Evolutionary conservation across 2,113 vertebrate genomes (phyloP).

Genomic region (Stegostoma tigrinum): DNA sequence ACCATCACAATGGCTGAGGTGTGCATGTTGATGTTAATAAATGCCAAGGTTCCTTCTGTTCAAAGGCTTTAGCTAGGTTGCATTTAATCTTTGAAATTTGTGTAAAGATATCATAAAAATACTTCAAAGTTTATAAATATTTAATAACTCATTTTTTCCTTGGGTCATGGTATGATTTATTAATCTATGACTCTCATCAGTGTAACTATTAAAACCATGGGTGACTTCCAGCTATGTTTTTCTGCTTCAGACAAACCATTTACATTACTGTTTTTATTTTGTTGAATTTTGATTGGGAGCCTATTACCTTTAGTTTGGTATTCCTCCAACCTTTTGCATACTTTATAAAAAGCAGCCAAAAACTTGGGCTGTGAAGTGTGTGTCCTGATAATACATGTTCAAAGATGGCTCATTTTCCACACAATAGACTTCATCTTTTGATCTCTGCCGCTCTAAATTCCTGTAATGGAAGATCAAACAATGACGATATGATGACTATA

Average conservation of each 20-base stretch:
- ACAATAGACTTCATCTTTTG: not conserved
- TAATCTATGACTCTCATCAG: not conserved
- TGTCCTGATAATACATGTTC: not conserved
- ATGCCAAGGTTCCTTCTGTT: not conserved
- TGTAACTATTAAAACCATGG: not conserved
- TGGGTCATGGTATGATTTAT: not conserved
- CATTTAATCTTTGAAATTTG: not conserved
- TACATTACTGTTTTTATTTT: not conserved
- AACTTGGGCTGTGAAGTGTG: not conserved
- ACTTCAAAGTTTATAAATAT: not conserved
- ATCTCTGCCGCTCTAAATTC: slow-evolving; percentile 20
- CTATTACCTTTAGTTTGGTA: not conserved
- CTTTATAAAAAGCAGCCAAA: not conserved
- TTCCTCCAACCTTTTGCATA: not conserved
- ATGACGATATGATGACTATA: not conserved
- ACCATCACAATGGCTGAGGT: not conserved
- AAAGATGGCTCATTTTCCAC: not conserved
- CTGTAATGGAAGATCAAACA: slow-evolving; percentile 32
- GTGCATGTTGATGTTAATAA: not conserved
- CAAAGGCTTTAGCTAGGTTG: not conserved
- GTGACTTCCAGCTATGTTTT: not conserved
- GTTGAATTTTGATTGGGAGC: not conserved
- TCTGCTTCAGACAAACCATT: not conserved
- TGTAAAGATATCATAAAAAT: not conserved
- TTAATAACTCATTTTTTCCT: not conserved